A percentile compares a stretch with the other conserved stretches of the same genome.
Conservation (phyloP, 2,888 invertebrate genomes). For the Apotomis capreana region DNA sequence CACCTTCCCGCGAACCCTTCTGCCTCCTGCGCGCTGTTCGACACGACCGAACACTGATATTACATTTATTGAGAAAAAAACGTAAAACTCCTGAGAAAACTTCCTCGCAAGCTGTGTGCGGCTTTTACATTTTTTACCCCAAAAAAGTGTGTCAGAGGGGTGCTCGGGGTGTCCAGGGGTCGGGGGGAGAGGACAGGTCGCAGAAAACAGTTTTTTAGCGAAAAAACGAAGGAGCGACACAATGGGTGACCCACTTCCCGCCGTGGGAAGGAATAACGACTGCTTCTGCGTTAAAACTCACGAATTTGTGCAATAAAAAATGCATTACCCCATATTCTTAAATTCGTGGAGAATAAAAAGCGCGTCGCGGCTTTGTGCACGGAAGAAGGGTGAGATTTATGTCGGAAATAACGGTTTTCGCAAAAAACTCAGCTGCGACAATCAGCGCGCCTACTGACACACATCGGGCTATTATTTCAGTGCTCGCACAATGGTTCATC, state of each 20-base stretch:
- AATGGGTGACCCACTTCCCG: constrained; percentile 82
- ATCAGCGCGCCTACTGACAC: constrained; percentile 37
- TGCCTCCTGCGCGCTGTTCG: constrained; percentile 33
- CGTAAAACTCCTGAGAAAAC: constrained; percentile 73
- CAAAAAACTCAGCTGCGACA: constrained; percentile 76
- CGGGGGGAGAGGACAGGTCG: constrained; percentile 62
- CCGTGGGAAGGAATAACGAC: constrained; percentile 83
- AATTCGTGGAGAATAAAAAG: constrained; percentile 70
- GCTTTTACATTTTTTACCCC: constrained; percentile 78
- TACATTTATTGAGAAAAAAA: constrained; percentile 66
- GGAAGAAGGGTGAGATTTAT: constrained; percentile 82
- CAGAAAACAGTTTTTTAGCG: constrained; percentile 79
- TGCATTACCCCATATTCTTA: constrained; percentile 82
- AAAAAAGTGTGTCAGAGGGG: constrained; percentile 80
- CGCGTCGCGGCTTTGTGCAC: constrained; percentile 73
- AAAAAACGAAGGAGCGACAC: constrained; percentile 76
- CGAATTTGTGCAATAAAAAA: constrained; percentile 75
- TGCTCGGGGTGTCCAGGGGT: constrained; percentile 48
- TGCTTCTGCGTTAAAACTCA: constrained; percentile 65
- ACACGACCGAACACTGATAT: constrained; percentile 29
- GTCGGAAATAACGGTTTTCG: constrained; percentile 81
- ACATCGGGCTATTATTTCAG: constrained; percentile 33
- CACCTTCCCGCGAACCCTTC: constrained; percentile 60
- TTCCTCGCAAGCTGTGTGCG: constrained; percentile 76
- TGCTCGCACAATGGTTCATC: constrained; percentile 18